These are phyloP conservation scores for Tachystola acroxantha DNA, from an alignment of 2,888 invertebrate genomes.

Conservation along the genomic window DNA sequence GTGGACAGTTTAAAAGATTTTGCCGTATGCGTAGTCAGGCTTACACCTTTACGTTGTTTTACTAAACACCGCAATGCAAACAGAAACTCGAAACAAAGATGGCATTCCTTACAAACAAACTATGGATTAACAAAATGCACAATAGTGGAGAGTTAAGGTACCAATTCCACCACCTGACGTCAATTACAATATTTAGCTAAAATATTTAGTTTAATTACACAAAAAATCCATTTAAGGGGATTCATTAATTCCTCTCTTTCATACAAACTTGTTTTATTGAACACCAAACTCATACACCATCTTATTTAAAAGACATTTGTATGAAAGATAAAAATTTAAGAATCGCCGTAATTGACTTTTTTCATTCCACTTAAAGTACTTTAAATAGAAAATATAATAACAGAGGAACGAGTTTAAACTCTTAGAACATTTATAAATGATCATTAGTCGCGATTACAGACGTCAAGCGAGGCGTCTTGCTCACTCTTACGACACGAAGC, in stretches of 20 bases:
- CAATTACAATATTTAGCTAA: background rate
- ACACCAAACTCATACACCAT: background rate
- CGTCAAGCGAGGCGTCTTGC: no score
- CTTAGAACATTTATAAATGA: no score
- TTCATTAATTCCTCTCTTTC: no score
- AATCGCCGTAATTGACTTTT: no score
- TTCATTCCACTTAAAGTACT: no score
- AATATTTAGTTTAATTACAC: background rate
- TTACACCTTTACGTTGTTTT: background rate
- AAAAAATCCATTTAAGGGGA: background rate
- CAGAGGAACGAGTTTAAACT: constrained; percentile 11
- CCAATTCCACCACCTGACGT: background rate
- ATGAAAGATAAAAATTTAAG: no score
- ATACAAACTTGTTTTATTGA: background rate
- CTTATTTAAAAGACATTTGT: background rate
- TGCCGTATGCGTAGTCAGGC: no score
- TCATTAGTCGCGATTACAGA: no score
- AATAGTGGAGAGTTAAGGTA: background rate
- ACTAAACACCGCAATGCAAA: background rate
- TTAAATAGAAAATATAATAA: no score
- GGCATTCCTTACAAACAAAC: background rate
- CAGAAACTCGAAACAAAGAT: background rate
- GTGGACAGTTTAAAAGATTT: no score
- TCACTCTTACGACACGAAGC: no score
- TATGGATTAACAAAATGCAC: background rate